Base-by-base conservation (phyloP, 2,797 vertebrate genomes). In the Lepilemur septentrionalis region DNA sequence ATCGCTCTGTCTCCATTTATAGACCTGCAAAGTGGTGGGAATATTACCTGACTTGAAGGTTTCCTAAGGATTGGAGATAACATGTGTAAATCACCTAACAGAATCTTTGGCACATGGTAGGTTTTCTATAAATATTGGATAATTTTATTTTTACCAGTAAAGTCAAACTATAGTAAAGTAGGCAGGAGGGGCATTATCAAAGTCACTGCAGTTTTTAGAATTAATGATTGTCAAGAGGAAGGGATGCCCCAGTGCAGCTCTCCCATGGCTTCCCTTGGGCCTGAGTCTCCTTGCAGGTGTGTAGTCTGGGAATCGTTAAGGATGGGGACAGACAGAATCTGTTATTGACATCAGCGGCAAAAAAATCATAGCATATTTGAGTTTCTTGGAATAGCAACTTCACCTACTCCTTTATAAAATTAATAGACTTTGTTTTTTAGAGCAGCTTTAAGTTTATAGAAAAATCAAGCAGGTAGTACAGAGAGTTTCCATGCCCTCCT, bases 31-130 rank as follows among this genome's bases (percentile, higher is more conserved):
- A 6, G 9, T 35, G 46, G 8, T 18, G 25, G 3, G 17, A 1
- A 57, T 57, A 20, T 18, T 38, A 13, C 35, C 20, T 5, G 11
- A 43, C 12, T 5, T 22, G 48, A 79, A 65, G 8, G 9, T 46
- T 5, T 50, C 18, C 3, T 75, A 61, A 84, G 61, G 48, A 65
- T 43, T 5, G 5, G 61, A 41, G 3, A n/a, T 57, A 18, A 18
- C 25, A 3, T 4, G 6, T 18, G 7, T 41, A 50, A 48, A 30
- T 38, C 35, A 14, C 50, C 28, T n/a, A 14, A 28, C 1, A 38
- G 14, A 28, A 1, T 25, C 59, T 25, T 46, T 6, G 10, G 30
- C 4, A 1, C 12, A 0, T 1, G 17, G 5, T 20, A 38, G 30
- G 13, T 14, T 30, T 84, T 43, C 61, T 28, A 9, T 63, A 23